These are phyloP conservation scores for Denticeps clupeoides DNA, from an alignment of 2,797 vertebrate genomes.

Conservation along the genomic window DNA sequence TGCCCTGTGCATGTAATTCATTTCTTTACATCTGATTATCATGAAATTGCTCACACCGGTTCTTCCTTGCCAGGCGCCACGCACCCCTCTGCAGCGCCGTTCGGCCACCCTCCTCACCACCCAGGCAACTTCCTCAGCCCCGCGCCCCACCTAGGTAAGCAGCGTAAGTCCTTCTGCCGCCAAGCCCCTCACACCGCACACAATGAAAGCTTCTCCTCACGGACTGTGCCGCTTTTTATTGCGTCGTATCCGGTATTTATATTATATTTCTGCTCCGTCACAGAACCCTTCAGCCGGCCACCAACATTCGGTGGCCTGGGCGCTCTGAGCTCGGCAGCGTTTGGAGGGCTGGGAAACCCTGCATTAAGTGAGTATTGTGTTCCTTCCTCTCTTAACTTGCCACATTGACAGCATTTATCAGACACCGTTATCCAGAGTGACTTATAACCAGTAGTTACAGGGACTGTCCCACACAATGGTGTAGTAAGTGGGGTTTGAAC, in stretches of 20 bases:
- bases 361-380: slow-evolving; percentile 96
- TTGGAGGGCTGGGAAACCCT: slow-evolving; percentile 93
- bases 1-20: no score
- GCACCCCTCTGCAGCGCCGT: slow-evolving; percentile 78
- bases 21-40: not conserved
- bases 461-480: no score
- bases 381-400: no score
- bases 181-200: no score
- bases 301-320: slow-evolving; percentile 83
- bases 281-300: slow-evolving; percentile 85
- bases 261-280: not conserved
- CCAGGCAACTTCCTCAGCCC: slow-evolving; percentile 87
- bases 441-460: no score
- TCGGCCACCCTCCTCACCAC: slow-evolving; percentile 80
- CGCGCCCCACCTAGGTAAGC: slow-evolving; percentile 74
- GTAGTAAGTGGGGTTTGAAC: no score
- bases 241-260: not conserved
- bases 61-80: slow-evolving; percentile 63
- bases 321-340: slow-evolving; percentile 84
- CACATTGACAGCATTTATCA: no score
- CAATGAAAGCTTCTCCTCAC: no score
- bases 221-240: slow-evolving; percentile 3
- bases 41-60: not conserved
- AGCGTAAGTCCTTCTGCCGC: not conserved
- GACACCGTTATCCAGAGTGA: no score